A percentile compares a stretch with the other conserved stretches of the same genome.
Conservation (phyloP, 2,888 invertebrate species). For the Troilus luridus region DNA sequence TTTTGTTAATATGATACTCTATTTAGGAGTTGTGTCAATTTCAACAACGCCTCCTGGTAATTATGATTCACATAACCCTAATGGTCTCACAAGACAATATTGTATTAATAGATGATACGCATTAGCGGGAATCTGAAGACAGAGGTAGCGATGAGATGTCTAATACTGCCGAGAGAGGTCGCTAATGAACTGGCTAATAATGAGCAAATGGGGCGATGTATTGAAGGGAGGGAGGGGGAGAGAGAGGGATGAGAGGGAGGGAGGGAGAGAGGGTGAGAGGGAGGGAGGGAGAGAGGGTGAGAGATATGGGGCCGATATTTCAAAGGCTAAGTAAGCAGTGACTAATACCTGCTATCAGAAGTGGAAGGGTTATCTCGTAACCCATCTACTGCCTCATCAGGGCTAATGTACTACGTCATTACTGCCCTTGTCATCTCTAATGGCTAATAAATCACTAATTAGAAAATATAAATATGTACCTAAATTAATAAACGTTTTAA, state of each 20-base stretch:
- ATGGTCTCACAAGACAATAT: not conserved
- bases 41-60: no score
- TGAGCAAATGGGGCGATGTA: slow-evolving; percentile 3
- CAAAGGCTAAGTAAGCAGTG: slow-evolving; percentile 29
- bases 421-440: not conserved
- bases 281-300: no score
- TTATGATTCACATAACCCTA: not conserved
- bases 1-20: no score
- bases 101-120: not conserved
- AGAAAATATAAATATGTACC: not conserved
- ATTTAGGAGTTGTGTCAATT: no score
- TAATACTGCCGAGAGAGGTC: not conserved
- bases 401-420: not conserved
- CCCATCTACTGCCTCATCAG: not conserved
- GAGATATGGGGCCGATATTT: not conserved
- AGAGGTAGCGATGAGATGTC: not conserved
- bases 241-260: no score
- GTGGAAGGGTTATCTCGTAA: not conserved
- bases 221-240: not conserved
- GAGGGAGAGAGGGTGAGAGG: no score
- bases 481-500: not conserved
- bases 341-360: not conserved
- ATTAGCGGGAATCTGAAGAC: not conserved
- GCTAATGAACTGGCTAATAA: slow-evolving; percentile 14
- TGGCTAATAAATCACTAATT: not conserved